Conservation (phyloP, 2,888 invertebrate species). For the Hydriomena furcata region DNA sequence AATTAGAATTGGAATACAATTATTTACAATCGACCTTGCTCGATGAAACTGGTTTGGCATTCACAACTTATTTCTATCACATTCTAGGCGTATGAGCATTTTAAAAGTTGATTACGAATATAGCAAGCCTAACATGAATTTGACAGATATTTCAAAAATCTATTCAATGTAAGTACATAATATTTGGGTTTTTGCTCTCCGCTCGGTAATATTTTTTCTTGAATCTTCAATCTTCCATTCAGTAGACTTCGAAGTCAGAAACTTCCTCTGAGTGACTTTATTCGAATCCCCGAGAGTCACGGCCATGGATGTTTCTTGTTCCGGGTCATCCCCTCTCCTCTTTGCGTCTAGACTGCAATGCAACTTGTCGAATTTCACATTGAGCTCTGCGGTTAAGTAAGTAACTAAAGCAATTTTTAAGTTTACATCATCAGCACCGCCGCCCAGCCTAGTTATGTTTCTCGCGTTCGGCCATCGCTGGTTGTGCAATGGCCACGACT, state of each 20-base stretch:
- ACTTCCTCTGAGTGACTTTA: constrained; percentile 15
- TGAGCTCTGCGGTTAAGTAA: constrained; percentile 74
- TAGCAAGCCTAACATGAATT: neutral
- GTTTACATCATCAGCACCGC: constrained; percentile 78
- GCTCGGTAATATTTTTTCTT: neutral
- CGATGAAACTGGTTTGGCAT: constrained; percentile 71
- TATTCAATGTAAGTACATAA: neutral
- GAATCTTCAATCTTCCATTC: constrained; percentile 6
- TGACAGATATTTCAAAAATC: neutral
- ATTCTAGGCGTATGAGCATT: constrained; percentile 44
- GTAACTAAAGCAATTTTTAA: constrained; percentile 82
- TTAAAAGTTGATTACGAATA: constrained; percentile 20
- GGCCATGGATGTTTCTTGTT: constrained; percentile 63
- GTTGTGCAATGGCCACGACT: constrained; percentile 75
- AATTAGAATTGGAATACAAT: constrained; percentile 57
- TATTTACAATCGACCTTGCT: constrained; percentile 68
- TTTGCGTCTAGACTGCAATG: constrained; percentile 59
- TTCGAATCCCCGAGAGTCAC: constrained; percentile 50
- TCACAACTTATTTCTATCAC: constrained; percentile 61
- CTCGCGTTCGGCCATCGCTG: constrained; percentile 79
- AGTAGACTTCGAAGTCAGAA: constrained; percentile 3
- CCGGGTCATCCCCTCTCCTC: constrained; percentile 67
- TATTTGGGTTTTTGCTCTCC: neutral
- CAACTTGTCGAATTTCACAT: constrained; percentile 73
- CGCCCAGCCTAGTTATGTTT: constrained; percentile 82